Conservation (phyloP, 2,797 vertebrate genomes). For the Lycodopsis pacificus region DNA sequence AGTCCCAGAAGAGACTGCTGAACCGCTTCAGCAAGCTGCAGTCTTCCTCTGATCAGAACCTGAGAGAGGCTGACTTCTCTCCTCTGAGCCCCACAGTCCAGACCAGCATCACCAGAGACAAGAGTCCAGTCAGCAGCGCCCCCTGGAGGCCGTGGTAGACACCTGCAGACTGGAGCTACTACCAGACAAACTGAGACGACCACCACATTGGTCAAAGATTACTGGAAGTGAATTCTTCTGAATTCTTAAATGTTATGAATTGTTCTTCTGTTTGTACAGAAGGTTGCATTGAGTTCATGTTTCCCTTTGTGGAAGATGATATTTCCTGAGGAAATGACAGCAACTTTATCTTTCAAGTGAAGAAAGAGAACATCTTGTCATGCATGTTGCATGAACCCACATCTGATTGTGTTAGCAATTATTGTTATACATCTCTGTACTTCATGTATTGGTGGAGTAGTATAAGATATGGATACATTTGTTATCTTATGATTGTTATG, state of each 20-base stretch:
- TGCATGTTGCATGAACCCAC: conserved; percentile 36
- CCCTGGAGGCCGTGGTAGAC: conserved; percentile 75
- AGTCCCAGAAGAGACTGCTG: conserved; percentile 53
- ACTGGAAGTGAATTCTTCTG: background rate
- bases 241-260: background rate
- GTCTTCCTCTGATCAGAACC: conserved; percentile 48
- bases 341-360: conserved; percentile 73
- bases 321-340: conserved; percentile 76
- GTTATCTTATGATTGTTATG: background rate
- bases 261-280: conserved; percentile 14
- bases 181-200: conserved; percentile 27
- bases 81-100: conserved; percentile 51
- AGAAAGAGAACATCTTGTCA: conserved; percentile 53
- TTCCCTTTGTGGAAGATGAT: background rate
- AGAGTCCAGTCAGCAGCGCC: conserved; percentile 38
- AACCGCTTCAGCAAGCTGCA: conserved; percentile 58
- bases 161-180: conserved; percentile 20
- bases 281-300: background rate
- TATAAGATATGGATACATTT: background rate
- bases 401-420: conserved; percentile 24
- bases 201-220: conserved; percentile 45
- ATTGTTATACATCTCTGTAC: conserved; percentile 2
- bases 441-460: background rate
- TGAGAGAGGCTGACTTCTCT: conserved; percentile 47
- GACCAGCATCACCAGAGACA: conserved; percentile 46